These are phyloP conservation scores for Orthosia incerta DNA, from an alignment of 2,888 invertebrate genomes.

Conservation along the genomic window DNA sequence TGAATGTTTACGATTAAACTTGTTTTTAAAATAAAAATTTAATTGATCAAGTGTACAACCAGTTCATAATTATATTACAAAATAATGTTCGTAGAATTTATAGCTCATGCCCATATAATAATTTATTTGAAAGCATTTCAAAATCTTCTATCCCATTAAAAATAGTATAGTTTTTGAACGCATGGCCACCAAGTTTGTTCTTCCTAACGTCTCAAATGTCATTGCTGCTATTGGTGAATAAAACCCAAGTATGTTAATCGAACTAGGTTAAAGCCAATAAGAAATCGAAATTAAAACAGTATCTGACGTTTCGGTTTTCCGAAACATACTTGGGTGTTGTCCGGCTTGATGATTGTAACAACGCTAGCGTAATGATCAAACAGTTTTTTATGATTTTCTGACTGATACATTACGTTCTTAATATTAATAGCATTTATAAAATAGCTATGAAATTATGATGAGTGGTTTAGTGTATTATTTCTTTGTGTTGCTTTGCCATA, in stretches of 20 bases:
- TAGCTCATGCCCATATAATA: background rate
- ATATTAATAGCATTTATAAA: slow-evolving; percentile 54
- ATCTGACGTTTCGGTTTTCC: slow-evolving; percentile 8
- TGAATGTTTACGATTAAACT: too few species aligned
- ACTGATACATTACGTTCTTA: slow-evolving; percentile 71
- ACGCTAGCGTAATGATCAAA: slow-evolving; percentile 89
- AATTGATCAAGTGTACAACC: background rate
- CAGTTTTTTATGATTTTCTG: slow-evolving; percentile 81
- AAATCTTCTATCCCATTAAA: background rate
- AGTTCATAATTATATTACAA: background rate
- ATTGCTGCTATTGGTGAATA: slow-evolving; percentile 38
- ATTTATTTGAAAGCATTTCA: background rate
- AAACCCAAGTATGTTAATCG: fast-evolving
- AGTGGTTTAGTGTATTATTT: slow-evolving; percentile 84
- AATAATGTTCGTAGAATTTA: too few species aligned
- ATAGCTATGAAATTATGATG: slow-evolving; percentile 89
- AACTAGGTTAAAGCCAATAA: slow-evolving; percentile 37
- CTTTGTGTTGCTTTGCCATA: slow-evolving; percentile 85
- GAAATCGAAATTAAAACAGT: fast-evolving
- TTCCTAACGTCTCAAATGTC: background rate
- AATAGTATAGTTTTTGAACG: slow-evolving; percentile 4
- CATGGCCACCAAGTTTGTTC: slow-evolving; percentile 21
- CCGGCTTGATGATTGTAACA: slow-evolving; percentile 81
- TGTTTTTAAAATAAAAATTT: background rate
- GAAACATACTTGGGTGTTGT: slow-evolving; percentile 86